Evolutionary conservation across 2,797 vertebrate species (phyloP).

Genomic region (Chelonia mydas): DNA sequence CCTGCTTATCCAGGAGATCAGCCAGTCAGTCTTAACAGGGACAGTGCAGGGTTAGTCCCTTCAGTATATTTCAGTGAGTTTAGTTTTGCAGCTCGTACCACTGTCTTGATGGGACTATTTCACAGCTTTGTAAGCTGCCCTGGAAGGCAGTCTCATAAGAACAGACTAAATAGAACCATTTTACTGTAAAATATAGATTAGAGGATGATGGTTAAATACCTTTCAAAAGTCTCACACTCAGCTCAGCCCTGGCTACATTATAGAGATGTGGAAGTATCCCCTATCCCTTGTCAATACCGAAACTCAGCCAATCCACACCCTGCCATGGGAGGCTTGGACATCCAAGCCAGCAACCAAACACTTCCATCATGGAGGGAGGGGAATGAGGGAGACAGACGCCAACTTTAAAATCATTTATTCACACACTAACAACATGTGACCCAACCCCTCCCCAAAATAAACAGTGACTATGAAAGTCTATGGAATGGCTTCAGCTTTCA

Average conservation of each 20-base stretch:
- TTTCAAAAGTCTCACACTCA: not conserved
- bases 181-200: not conserved
- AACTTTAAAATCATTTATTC: slow-evolving; percentile 75
- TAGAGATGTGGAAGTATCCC: not conserved
- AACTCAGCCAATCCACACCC: not conserved
- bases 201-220: not conserved
- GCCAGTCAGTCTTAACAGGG: not conserved
- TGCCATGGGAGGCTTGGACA: not conserved
- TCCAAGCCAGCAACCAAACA: not conserved
- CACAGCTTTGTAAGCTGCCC: not conserved
- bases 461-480: not conserved
- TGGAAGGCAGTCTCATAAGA: not conserved
- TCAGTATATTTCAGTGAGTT: not conserved
- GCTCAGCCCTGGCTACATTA: not conserved
- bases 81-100: not conserved
- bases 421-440: slow-evolving; percentile 72
- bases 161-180: not conserved
- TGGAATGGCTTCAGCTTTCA: slow-evolving; percentile 1
- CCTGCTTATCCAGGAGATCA: not conserved
- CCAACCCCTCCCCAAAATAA: slow-evolving; percentile 11
- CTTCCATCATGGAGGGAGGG: not conserved
- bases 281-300: not conserved
- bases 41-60: not conserved
- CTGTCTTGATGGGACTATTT: not conserved
- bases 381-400: slow-evolving; percentile 39